A percentile compares a stretch with the other conserved stretches of the same genome.
Evolutionary conservation across 2,113 vertebrate species (phyloP).

Genomic region (Gulo gulo): DNA sequence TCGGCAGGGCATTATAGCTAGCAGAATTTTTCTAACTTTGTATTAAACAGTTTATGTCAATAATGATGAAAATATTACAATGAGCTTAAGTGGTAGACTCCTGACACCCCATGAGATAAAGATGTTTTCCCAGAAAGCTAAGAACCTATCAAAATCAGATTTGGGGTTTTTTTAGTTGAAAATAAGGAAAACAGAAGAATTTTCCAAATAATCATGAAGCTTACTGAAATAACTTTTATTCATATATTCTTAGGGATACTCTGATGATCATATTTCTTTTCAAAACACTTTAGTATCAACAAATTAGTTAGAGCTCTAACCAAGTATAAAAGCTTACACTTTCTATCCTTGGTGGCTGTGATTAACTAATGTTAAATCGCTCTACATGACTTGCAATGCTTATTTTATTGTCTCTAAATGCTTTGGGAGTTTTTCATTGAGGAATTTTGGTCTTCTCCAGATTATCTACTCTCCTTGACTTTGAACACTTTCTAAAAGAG

Average conservation of each 20-base stretch:
- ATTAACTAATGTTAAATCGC: neutral
- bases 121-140: neutral
- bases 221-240: slow-evolving; percentile 8
- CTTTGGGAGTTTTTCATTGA: neutral
- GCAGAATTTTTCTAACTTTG: neutral
- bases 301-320: neutral
- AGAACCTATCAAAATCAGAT: neutral
- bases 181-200: slow-evolving; percentile 5
- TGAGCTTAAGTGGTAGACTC: neutral
- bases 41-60: neutral
- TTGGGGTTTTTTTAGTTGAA: neutral
- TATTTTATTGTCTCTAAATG: neutral
- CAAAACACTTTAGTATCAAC: neutral
- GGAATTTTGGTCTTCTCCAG: neutral
- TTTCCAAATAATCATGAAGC: neutral
- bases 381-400: neutral
- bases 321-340: neutral
- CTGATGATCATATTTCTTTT: neutral
- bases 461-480: neutral
- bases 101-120: neutral
- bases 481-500: neutral
- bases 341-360: neutral
- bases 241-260: neutral
- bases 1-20: neutral
- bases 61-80: neutral